phyloP scores from a whole-genome alignment of 53 echinoderm and acorn worm genomes.

The Mesocentrotus franciscanus region DNA sequence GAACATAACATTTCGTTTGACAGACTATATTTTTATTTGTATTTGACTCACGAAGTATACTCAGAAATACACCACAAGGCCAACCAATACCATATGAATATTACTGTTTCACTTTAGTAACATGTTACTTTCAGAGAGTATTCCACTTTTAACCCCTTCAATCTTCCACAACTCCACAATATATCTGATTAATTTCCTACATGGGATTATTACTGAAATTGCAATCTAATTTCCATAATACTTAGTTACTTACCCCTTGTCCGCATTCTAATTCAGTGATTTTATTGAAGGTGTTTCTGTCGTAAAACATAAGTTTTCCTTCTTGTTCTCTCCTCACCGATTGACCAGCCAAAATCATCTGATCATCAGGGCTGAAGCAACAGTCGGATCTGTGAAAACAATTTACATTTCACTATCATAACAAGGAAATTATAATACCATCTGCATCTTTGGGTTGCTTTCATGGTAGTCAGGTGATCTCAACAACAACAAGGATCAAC shows the following conservation, averaged over 20 bases:
- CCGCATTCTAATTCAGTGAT: slow-evolving; percentile 87
- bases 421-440: neutral
- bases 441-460: neutral
- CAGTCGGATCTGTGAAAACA: slow-evolving; percentile 79
- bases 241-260: slow-evolving; percentile 76
- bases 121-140: too few relatives aligned
- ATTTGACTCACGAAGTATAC: too few relatives aligned
- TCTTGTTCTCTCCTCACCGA: slow-evolving; percentile 86
- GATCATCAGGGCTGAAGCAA: slow-evolving; percentile 93
- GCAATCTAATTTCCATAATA: neutral
- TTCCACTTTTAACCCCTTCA: too few relatives aligned
- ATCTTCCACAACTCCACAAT: neutral
- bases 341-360: slow-evolving; percentile 84
- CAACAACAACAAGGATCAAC: too few relatives aligned
- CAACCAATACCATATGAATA: too few relatives aligned
- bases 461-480: too few relatives aligned
- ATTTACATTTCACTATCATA: neutral
- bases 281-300: slow-evolving; percentile 81
- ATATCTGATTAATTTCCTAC: neutral
- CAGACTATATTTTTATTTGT: too few relatives aligned
- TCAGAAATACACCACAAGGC: too few relatives aligned
- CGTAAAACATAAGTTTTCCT: slow-evolving; percentile 87
- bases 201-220: neutral
- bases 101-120: too few relatives aligned
- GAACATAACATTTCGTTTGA: too few relatives aligned